Conservation (phyloP, 2,888 invertebrate genomes). For the Syrista parreyssii region DNA sequence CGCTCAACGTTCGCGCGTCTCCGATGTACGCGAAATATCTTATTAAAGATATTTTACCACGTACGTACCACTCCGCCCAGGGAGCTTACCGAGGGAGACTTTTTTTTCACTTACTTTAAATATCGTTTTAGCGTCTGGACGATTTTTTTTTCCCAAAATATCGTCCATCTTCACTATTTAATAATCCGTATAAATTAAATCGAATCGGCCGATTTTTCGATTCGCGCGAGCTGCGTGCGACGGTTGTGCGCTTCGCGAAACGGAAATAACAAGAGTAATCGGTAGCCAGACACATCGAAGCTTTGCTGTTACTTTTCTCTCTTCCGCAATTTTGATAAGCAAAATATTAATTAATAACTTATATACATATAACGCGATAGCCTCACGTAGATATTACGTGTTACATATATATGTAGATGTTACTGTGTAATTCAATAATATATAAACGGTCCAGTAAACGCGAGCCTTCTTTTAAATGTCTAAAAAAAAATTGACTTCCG, state of each 20-base stretch:
- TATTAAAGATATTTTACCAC: too few relatives aligned
- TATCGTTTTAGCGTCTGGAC: too few relatives aligned
- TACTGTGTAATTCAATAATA: neutral
- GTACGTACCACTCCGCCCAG: neutral
- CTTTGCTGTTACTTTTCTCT: slow-evolving; percentile 20
- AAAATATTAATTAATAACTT: neutral
- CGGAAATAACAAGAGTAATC: neutral
- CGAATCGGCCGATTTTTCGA: neutral
- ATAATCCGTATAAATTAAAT: neutral
- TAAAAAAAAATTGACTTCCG: neutral
- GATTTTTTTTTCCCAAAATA: neutral
- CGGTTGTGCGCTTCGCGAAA: neutral
- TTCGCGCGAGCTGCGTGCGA: neutral
- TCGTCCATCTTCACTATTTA: neutral
- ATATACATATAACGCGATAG: neutral
- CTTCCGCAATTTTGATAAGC: slow-evolving; percentile 16
- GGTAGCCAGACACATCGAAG: neutral
- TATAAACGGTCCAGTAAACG: neutral
- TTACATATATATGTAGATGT: neutral
- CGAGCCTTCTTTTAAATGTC: neutral
- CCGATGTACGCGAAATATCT: neutral
- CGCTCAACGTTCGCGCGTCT: neutral
- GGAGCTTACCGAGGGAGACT: neutral
- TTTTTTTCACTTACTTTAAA: neutral
- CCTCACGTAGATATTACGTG: neutral